Evolutionary conservation across 2,113 vertebrate genomes (phyloP).

Genomic region (Ceuthmochares aereus): DNA sequence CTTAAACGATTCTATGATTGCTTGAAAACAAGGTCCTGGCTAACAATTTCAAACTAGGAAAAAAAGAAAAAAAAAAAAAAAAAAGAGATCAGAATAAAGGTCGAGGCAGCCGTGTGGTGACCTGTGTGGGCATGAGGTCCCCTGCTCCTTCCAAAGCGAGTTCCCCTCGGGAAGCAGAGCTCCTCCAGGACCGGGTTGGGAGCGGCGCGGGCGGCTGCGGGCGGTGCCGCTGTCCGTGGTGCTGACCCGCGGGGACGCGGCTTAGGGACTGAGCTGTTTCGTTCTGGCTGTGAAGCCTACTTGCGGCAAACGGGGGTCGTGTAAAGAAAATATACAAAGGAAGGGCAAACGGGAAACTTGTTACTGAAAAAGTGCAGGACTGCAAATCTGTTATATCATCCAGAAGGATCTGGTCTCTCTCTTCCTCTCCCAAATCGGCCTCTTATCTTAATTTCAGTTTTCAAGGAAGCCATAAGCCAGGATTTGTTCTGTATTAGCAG

Average conservation of each 20-base stretch:
- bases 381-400: not conserved
- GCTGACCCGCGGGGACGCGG: conserved; percentile 13
- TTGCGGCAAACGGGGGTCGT: not conserved
- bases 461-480: not conserved
- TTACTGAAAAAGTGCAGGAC: not conserved
- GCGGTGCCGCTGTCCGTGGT: conserved; percentile 72
- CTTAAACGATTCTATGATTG: too few relatives aligned
- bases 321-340: not conserved
- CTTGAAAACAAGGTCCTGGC: not conserved
- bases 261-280: too few relatives aligned
- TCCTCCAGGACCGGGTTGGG: not conserved
- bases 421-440: not conserved
- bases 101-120: not conserved
- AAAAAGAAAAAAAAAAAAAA: too few relatives aligned
- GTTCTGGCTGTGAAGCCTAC: not conserved
- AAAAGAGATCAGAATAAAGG: not conserved
- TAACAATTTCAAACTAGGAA: not conserved
- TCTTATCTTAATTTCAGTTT: conserved; percentile 1
- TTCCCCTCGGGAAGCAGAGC: too few relatives aligned
- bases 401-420: not conserved
- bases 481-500: not conserved
- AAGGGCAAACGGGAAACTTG: not conserved
- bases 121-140: not conserved
- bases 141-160: fast-evolving
- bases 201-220: fast-evolving